These are phyloP conservation scores for Oscheius sp. DNA, from an alignment of 2,888 invertebrate genomes.

Conservation along the genomic window DNA sequence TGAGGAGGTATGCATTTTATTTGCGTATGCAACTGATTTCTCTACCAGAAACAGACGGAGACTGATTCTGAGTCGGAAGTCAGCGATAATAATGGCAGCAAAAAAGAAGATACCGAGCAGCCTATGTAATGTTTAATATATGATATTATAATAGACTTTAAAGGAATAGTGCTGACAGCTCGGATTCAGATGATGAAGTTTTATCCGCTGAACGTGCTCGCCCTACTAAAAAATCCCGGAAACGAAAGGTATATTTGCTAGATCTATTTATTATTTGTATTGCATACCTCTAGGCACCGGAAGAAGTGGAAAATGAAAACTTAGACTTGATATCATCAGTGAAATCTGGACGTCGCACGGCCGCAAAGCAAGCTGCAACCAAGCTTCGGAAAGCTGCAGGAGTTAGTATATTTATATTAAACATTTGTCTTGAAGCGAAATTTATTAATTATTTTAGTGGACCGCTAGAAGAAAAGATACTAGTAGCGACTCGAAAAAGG, in stretches of 20 bases:
- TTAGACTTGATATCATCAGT: constrained; percentile 29
- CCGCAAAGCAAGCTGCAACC: constrained; percentile 23
- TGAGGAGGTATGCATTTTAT: constrained; percentile 5
- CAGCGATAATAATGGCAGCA: background rate
- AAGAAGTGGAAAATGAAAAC: constrained; percentile 3
- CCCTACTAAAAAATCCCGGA: constrained; percentile 1
- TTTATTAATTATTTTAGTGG: no score
- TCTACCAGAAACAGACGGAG: constrained; percentile 2
- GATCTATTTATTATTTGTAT: no score
- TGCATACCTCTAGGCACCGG: constrained; percentile 5
- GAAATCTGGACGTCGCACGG: constrained; percentile 21
- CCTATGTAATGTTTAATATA: background rate
- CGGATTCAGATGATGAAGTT: constrained; percentile 37
- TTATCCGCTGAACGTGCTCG: constrained; percentile 33
- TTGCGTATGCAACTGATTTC: background rate
- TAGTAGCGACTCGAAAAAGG: constrained; percentile 37
- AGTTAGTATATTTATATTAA: no score
- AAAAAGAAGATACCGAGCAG: constrained; percentile 2
- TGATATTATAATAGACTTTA: background rate
- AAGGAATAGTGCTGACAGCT: constrained; percentile 18
- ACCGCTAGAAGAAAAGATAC: constrained; percentile 24
- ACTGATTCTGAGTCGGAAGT: constrained; percentile 7
- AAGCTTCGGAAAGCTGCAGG: constrained; percentile 24
- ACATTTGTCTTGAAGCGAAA: background rate
- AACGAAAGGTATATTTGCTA: constrained; percentile 22